Conservation (phyloP, 2,888 invertebrate species). For the Falcaria lacertinaria region DNA sequence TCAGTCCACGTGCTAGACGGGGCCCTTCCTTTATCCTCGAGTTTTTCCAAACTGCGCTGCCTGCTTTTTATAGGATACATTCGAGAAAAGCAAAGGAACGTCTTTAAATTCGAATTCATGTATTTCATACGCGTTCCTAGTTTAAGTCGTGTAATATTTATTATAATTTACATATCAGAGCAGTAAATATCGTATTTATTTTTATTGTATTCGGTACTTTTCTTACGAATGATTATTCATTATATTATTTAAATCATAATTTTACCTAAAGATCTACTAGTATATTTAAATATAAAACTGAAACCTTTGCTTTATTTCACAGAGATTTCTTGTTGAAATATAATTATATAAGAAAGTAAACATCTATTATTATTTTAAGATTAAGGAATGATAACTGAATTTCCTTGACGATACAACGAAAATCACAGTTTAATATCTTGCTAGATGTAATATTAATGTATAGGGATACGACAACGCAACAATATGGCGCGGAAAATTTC, state of each 20-base stretch:
- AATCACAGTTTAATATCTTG: constrained; percentile 3
- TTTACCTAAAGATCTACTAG: too few species aligned
- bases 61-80: constrained; percentile 53
- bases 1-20: constrained; percentile 46
- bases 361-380: too few species aligned
- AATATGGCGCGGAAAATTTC: not conserved
- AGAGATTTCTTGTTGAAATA: too few species aligned
- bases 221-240: too few species aligned
- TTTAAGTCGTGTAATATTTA: too few species aligned
- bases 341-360: too few species aligned
- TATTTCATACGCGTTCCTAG: constrained; percentile 1
- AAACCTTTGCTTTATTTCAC: too few species aligned
- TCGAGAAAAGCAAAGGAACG: constrained; percentile 12
- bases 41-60: constrained; percentile 47
- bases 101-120: constrained; percentile 10
- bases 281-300: too few species aligned
- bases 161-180: too few species aligned
- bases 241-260: too few species aligned
- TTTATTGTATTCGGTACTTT: too few species aligned
- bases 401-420: constrained; percentile 1
- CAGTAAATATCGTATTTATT: too few species aligned
- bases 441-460: not conserved
- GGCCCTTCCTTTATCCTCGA: constrained; percentile 43
- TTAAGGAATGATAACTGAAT: not conserved
- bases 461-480: not conserved